phyloP scores from a whole-genome alignment of 2,888 invertebrate species.

The Volucella zonaria region DNA sequence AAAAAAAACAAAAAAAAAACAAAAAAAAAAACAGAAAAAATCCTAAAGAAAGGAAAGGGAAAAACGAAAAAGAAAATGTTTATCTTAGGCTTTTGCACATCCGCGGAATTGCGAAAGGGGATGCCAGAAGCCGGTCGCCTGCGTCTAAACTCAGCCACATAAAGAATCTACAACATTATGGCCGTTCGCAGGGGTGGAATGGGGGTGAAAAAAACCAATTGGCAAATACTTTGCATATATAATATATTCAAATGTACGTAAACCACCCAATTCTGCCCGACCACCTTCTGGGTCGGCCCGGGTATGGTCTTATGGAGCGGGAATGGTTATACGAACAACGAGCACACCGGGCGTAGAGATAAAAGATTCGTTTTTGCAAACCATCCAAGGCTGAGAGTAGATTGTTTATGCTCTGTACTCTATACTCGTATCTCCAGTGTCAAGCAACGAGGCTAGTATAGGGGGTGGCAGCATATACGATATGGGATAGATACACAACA shows the following conservation, averaged over 20 bases:
- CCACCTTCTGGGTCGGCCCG: slow-evolving; percentile 54
- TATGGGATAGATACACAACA: not conserved
- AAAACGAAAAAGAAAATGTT: slow-evolving; percentile 74
- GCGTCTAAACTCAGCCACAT: slow-evolving; percentile 73
- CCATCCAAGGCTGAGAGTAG: slow-evolving; percentile 60
- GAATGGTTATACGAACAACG: slow-evolving; percentile 42
- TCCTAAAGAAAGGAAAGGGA: slow-evolving; percentile 19
- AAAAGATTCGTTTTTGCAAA: slow-evolving; percentile 72
- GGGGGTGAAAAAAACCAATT: slow-evolving; percentile 82
- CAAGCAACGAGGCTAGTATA: slow-evolving; percentile 26
- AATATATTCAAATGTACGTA: slow-evolving; percentile 79
- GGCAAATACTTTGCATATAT: slow-evolving; percentile 83
- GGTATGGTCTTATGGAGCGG: too few relatives aligned
- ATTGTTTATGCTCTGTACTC: slow-evolving; percentile 53
- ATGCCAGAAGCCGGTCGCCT: slow-evolving; percentile 76
- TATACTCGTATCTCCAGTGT: slow-evolving; percentile 45
- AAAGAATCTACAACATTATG: slow-evolving; percentile 75
- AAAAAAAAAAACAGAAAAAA: slow-evolving; percentile 23
- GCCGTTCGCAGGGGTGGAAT: slow-evolving; percentile 78
- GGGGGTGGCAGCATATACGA: slow-evolving; percentile 17
- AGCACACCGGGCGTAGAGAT: slow-evolving; percentile 48
- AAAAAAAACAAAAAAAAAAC: slow-evolving; percentile 48
- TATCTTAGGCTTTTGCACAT: slow-evolving; percentile 82
- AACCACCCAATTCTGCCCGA: slow-evolving; percentile 72
- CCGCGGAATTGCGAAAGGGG: slow-evolving; percentile 76